A percentile compares a stretch with the other conserved stretches of the same genome.
phyloP scores from a whole-genome alignment of 1,140 invertebrate genomes.

The Frieseomelitta varia region DNA sequence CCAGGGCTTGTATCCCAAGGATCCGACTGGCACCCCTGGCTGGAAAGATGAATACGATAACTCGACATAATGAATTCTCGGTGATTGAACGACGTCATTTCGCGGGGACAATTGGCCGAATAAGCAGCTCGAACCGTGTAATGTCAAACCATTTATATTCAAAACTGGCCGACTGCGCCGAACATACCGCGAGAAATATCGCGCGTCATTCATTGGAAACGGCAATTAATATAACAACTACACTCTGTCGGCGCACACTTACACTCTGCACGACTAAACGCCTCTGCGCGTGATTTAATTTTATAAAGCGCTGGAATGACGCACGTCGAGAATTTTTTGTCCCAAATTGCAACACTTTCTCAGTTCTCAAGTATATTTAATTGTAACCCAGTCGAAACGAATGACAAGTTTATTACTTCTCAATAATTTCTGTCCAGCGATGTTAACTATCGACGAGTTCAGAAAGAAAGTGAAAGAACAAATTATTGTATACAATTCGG shows the following conservation, averaged over 20 bases:
- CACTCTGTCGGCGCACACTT: slow-evolving; percentile 9
- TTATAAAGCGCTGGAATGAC: background rate
- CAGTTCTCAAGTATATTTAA: no score
- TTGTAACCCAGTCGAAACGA: no score
- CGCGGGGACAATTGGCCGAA: slow-evolving; percentile 53
- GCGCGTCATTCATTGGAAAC: slow-evolving; percentile 31
- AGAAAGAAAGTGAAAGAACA: no score
- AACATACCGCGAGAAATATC: slow-evolving; percentile 35
- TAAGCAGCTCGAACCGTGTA: slow-evolving; percentile 47
- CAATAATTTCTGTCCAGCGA: no score
- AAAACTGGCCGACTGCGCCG: slow-evolving; percentile 20
- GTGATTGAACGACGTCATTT: slow-evolving; percentile 60
- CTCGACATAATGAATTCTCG: slow-evolving; percentile 38
- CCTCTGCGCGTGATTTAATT: background rate
- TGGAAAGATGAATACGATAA: slow-evolving; percentile 32
- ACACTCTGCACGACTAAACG: background rate
- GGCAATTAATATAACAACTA: slow-evolving; percentile 28
- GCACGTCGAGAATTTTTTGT: no score
- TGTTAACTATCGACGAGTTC: no score
- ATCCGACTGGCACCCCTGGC: slow-evolving; percentile 9
- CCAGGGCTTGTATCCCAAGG: background rate
- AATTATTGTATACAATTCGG: no score
- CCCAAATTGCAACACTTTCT: no score
- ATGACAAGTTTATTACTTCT: no score
- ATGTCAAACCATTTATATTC: slow-evolving; percentile 48